A percentile compares a stretch with the other conserved stretches of the same genome.
Evolutionary conservation across 1,140 invertebrate species (phyloP).

Genomic region (Helicoverpa armigera): DNA sequence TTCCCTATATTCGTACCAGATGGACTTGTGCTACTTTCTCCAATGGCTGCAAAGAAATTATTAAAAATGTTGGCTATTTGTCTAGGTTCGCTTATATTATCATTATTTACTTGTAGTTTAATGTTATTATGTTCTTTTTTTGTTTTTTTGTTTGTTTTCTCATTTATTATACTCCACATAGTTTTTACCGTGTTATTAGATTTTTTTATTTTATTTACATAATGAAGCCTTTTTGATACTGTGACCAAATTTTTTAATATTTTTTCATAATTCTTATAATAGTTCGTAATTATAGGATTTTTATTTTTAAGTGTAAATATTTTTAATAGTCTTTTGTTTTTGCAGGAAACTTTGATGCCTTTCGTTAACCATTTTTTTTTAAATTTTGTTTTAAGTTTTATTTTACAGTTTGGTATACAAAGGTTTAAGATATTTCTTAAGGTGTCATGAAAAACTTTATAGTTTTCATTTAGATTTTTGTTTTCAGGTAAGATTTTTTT

Average conservation of each 20-base stretch:
- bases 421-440: not conserved
- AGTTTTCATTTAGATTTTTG: not conserved
- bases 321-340: not conserved
- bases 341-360: not conserved
- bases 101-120: not conserved
- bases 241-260: not conserved
- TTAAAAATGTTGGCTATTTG: not conserved
- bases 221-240: not conserved
- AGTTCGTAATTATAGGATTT: no score
- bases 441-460: not conserved
- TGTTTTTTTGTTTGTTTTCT: not conserved
- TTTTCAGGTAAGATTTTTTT: not conserved
- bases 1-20: not conserved
- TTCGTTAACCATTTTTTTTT: not conserved
- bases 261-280: not conserved
- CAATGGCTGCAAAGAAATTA: not conserved
- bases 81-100: not conserved
- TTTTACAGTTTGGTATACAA: not conserved
- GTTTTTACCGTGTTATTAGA: not conserved
- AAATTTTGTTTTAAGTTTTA: not conserved
- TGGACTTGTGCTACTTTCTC: not conserved
- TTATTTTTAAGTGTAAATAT: not conserved
- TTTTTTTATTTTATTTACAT: not conserved
- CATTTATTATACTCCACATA: constrained; percentile 11
- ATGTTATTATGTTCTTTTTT: no score